Base-by-base conservation (phyloP, 2,797 vertebrate genomes). In the Echiichthys vipera region DNA sequence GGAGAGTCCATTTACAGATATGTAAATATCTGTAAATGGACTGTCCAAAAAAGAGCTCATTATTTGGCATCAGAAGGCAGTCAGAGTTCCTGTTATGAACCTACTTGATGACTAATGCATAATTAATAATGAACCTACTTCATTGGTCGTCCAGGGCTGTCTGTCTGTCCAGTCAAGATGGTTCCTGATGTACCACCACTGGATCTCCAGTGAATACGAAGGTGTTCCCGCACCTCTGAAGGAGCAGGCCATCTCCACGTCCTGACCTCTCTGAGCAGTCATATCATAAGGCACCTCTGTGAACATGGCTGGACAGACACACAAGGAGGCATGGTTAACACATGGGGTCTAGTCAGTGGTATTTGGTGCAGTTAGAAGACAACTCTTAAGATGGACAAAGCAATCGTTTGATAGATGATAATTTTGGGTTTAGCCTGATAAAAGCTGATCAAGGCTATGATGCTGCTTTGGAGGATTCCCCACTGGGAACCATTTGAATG, bases 161-260 rank as follows among this genome's bases (percentile, higher is more conserved):
- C 96, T 96, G 90, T 98, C 96, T 0, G 93, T 95, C 96, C 96
- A 97, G 89, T 97, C 97, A 57, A 86, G 86, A 86, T 95, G 95
- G 91, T 95, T 95, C 73, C 96, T 95, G 84, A 97, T 94, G 61
- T 98, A 99, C 98, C 98, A 99, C 97, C 98, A 99, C 94, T 99
- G 98, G 88, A 99, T 99, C 94, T 99, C 97, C 29, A 99, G 93
- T 0, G 97, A 98, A 78, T 97, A 97, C 36, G 97, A 97, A 2
- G 97, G 97, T 8, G 94, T 96, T 54, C 97, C 95, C 0, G 95
- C 96, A 62, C 98, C 98, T 0, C 97, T 95, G 95, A 99, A 99
- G 81, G 98, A 98, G 46, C 98, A 99, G 4, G 97, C 96, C 97
- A 99, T 98, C 94, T 99, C 98, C 93, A 98, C 97, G 2, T 99